phyloP scores from a whole-genome alignment of 2,888 invertebrate genomes.

The Pammene aurita region DNA sequence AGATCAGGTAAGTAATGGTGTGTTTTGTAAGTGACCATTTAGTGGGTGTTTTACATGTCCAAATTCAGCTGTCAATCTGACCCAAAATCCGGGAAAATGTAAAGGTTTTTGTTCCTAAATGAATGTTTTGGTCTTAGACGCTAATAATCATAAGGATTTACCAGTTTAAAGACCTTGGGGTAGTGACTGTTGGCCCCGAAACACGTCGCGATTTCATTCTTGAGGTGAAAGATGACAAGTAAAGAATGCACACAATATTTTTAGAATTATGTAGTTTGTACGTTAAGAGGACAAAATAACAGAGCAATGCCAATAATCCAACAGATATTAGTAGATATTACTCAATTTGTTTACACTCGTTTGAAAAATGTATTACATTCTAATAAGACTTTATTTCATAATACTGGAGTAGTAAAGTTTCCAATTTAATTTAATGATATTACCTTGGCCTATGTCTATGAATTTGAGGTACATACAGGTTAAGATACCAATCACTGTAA shows the following conservation, averaged over 20 bases:
- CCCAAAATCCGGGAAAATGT: conserved; percentile 73
- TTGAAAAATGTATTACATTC: conserved; percentile 50
- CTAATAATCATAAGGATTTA: conserved; percentile 43
- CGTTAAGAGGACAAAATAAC: conserved; percentile 74
- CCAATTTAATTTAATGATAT: conserved; percentile 59
- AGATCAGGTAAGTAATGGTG: conserved; percentile 74
- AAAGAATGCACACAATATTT: conserved; percentile 79
- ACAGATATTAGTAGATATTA: conserved; percentile 51
- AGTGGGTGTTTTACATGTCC: conserved; percentile 76
- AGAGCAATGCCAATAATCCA: conserved; percentile 62
- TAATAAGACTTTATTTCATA: conserved; percentile 50
- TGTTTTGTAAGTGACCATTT: conserved; percentile 65
- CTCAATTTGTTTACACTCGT: conserved; percentile 48
- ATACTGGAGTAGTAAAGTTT: conserved; percentile 50
- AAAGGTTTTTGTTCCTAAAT: conserved; percentile 57
- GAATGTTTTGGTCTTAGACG: conserved; percentile 49
- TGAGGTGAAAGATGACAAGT: conserved; percentile 71
- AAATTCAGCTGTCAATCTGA: conserved; percentile 77
- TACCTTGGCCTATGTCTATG: conserved; percentile 28
- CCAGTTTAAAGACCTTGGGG: conserved; percentile 26
- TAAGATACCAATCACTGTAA: neutral
- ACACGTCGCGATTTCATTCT: conserved; percentile 48
- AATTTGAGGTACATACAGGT: conserved; percentile 4
- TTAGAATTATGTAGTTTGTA: conserved; percentile 79
- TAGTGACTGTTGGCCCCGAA: conserved; percentile 33